A percentile compares a stretch with the other conserved stretches of the same genome.
phyloP scores from a whole-genome alignment of 2,113 vertebrate species.

The Pungitius pungitius region DNA sequence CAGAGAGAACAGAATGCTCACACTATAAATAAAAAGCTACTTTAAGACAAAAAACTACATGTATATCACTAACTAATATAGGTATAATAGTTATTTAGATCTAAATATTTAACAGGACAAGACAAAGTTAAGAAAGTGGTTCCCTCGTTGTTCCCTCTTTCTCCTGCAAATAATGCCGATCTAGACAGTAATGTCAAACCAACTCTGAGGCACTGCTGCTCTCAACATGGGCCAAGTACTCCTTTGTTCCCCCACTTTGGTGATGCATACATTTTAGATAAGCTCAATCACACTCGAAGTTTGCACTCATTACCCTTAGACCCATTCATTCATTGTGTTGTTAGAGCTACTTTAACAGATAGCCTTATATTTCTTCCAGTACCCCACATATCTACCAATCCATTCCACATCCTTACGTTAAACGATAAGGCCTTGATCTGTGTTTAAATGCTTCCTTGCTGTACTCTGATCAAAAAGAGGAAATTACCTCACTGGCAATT shows the following conservation, averaged over 20 bases:
- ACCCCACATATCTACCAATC: background rate
- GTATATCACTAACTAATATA: no score
- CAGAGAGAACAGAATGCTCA: background rate
- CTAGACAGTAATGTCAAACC: background rate
- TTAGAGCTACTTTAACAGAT: background rate
- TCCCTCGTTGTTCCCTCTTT: background rate
- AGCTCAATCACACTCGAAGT: background rate
- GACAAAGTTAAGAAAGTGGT: background rate
- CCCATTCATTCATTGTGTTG: background rate
- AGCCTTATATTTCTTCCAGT: background rate
- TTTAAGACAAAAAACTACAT: background rate
- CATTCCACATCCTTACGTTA: slow-evolving; percentile 8
- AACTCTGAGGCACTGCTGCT: background rate
- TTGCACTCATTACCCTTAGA: background rate
- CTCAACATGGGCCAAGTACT: background rate
- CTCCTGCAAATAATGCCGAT: background rate
- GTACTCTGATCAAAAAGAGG: slow-evolving; percentile 26
- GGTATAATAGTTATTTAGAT: no score
- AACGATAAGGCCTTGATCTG: slow-evolving; percentile 28
- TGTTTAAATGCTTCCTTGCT: slow-evolving; percentile 12
- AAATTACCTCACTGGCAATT: slow-evolving; percentile 35
- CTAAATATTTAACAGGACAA: background rate
- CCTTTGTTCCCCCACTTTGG: background rate
- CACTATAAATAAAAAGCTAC: background rate
- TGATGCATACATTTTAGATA: background rate